Evolutionary conservation across 2,113 vertebrate species (phyloP), one percentile per base, ranked within the genome.

Genomic region (Oxygymnocypris stewartii): DNA sequence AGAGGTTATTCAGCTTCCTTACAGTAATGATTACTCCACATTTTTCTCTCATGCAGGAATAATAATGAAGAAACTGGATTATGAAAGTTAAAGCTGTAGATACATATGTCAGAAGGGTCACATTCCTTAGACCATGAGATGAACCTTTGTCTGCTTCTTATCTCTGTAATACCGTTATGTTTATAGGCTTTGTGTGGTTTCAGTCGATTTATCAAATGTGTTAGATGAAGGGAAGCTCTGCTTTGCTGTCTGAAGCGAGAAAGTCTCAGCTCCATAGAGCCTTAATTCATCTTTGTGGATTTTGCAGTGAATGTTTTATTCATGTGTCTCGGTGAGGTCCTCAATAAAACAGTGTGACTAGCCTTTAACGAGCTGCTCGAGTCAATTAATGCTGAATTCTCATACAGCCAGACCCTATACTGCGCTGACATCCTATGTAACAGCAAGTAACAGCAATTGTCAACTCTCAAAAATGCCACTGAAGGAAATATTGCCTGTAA

Each of bases 261-360:
- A 61, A 59, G 78, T 59, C 9, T 80, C 54, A 61, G 14, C 2
- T 11, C 20, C 5, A 3, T 35, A 35, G 25, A 71, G 73, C 25
- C 4, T 63, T 44, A 25, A 18, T 81, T 81, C 37, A 16, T 78
- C 28, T 42, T 79, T 86, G 73, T 47, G 28, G 49, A 42, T 67
- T 54, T 83, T 28, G 40, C 12, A 18, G 44, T 73, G 25, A 35
- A 82, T 86, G 77, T 86, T 75, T 82, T 82, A 76, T 76, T 82
- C 85, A 87, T 87, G 79, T 31, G 12, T 67, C 16, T 61, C 37
- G 51, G 44, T 57, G n/a, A 82, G 20, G 47, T 10, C 51, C 14
- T 77, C 35, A 73, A 20, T 47, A 85, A 69, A 16, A 16, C 47
- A 78, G 40, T 71, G 47, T 82, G 63, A 81, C 23, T 31, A 75